Conservation (phyloP, 53 echinoderm and acorn worm species). For the Temnopleurus reevesii region DNA sequence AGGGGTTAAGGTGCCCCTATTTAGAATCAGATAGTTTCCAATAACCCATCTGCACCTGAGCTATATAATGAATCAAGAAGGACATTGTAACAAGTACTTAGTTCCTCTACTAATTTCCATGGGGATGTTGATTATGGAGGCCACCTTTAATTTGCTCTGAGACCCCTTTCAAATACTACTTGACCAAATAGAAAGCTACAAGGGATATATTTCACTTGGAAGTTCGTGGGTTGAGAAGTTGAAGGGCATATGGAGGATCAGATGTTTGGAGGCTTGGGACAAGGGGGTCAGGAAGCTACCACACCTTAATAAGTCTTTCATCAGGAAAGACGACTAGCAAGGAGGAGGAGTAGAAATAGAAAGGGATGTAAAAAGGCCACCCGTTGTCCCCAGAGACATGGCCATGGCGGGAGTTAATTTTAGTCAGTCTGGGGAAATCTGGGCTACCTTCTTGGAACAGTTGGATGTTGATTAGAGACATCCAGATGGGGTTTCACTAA, state of each 20-base stretch:
- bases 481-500: too few species aligned
- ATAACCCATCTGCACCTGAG: too few species aligned
- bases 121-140: too few species aligned
- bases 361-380: neutral
- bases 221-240: neutral
- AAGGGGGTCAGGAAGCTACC: slow-evolving; percentile 30
- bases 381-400: neutral
- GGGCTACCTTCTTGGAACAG: neutral
- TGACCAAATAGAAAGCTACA: too few species aligned
- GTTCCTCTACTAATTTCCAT: too few species aligned
- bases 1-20: too few species aligned
- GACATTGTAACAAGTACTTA: too few species aligned
- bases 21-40: too few species aligned
- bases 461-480: neutral
- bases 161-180: too few species aligned
- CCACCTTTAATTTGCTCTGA: too few species aligned
- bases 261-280: slow-evolving; percentile 2
- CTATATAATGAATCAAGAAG: too few species aligned
- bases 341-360: slow-evolving; percentile 6
- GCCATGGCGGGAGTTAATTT: neutral
- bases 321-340: slow-evolving; percentile 22
- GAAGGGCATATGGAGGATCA: neutral
- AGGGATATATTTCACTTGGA: neutral
- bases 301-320: slow-evolving; percentile 15
- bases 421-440: neutral